Evolutionary conservation across 2,888 invertebrate species (phyloP), one percentile per base, ranked within the genome.

Genomic region (Ptilodon capucinus): DNA sequence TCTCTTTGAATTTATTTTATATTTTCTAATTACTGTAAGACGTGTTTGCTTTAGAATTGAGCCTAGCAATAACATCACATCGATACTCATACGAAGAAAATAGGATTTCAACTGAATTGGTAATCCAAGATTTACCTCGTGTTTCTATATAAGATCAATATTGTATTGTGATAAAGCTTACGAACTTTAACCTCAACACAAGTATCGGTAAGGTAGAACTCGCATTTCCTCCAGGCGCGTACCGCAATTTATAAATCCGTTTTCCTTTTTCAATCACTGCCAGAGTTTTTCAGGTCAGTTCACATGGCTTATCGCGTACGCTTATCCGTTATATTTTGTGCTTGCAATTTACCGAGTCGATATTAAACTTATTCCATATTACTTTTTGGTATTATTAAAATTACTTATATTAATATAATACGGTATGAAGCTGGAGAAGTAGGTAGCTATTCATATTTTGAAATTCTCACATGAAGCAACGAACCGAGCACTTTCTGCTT

Each of bases 231-330:
- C 14, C 32, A 40, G 35, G 42, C 40, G 42, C 40, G 17, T 18
- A 42, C 43, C 50, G 40, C 48, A 48, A 51, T 65, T 48, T 52
- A 46, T 52, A 59, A 53, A 57, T 60, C 57, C 51, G 46, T 54
- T 52, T 63, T 46, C 66, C 48, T 53, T 51, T 52, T 54, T 48
- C 64, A 60, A 64, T 64, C 60, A 54, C 42, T 48, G 32, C 41
- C 35, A 35, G 51, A 66, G 45, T 46, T 34, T 51, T 55, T 51
- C 48, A 44, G 64, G 68, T 64, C 64, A 64, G 64, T 67, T 54
- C 64, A 45, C 64, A 53, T 53, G 54, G 51, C 36, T 62, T 41
- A 40, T 30, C 44, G 17, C 44, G 39, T 41, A 42, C 52, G 36
- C 41, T 18, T 42, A 41, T 49, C 38, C 51, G 52, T 48, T 50